A percentile compares a stretch with the other conserved stretches of the same genome.
These are phyloP conservation scores for Girardia tigrina DNA, from an alignment of 2,888 invertebrate genomes.

Conservation along the genomic window DNA sequence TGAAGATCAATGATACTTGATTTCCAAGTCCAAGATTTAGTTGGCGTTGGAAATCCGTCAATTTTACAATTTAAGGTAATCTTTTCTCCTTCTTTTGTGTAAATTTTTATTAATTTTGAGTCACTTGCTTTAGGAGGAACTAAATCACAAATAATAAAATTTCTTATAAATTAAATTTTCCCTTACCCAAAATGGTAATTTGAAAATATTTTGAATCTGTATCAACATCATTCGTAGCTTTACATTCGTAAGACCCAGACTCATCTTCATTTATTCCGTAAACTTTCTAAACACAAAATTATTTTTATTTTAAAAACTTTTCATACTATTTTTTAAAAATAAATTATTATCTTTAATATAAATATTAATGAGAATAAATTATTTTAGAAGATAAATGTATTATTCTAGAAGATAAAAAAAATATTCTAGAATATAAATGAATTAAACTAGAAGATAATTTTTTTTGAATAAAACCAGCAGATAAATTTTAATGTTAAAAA, in stretches of 20 bases:
- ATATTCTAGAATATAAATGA: too few species aligned
- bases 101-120: not conserved
- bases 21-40: slow-evolving; percentile 31
- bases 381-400: not conserved
- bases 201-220: slow-evolving; percentile 34
- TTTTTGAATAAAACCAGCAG: too few species aligned
- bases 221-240: slow-evolving; percentile 36
- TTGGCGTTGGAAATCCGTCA: slow-evolving; percentile 33
- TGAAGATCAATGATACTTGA: slow-evolving; percentile 21
- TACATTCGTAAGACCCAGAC: slow-evolving; percentile 36
- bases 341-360: not conserved
- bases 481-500: too few species aligned
- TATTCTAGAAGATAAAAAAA: not conserved
- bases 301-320: too few species aligned
- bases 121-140: slow-evolving; percentile 2
- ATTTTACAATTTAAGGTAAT: slow-evolving; percentile 29
- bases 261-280: slow-evolving; percentile 32
- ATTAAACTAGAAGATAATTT: too few species aligned
- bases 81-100: slow-evolving; percentile 30
- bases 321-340: not conserved
- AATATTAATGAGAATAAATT: too few species aligned
- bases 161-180: not conserved
- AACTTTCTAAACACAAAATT: slow-evolving; percentile 28
- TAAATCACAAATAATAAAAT: not conserved
- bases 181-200: slow-evolving; percentile 35